Evolutionary conservation across 1,140 invertebrate genomes (phyloP), one percentile per base, ranked within the genome.

Genomic region (Hycleus cichorii): DNA sequence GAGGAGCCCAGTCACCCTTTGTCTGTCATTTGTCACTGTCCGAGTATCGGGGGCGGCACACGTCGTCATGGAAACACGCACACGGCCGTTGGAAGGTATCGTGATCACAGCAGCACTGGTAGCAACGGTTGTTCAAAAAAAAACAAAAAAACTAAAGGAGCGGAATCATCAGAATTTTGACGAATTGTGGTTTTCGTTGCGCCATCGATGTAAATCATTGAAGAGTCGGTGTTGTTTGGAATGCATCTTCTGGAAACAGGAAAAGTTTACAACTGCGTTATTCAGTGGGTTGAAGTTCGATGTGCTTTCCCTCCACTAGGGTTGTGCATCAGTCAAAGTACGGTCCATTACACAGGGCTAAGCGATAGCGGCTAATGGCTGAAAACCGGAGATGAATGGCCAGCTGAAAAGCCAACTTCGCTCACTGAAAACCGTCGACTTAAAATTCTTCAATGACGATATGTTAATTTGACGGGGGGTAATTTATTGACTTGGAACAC

Each of bases 11-110:
- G 69, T 69, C 69, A 69, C 69, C 67, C 69, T 70, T 70, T 70
- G 67, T 69, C 66, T 65, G 69, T 70, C 69, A 70, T 70, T 70
- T 70, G 69, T 70, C 69, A 70, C 62, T 69, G 69, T 69, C 68
- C 63, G 63, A 55, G 55, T 57, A 51, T 58, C 47, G 63, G 67
- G 65, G 67, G 69, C 64, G 69, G 64, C 69, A 60, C 66, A 54
- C 57, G 69, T 65, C 63, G 60, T 60, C 69, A 67, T 69, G 69
- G 67, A 48, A 63, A 71, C 69, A 59, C 58, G 53, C 59, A 61
- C 53, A 57, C 51, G 60, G 63, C 62, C 44, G 63, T 58, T n/a
- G 59, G 12, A 32, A 32, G 32, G 32, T 32, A 32, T 32, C 49
- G 38, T 50, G 32, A 38, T 40, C 49, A 32, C 32, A 32, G 32